Evolutionary conservation across 2,113 vertebrate genomes (phyloP), one percentile per base, ranked within the genome.

Genomic region (cattle (Bos taurus)): DNA sequence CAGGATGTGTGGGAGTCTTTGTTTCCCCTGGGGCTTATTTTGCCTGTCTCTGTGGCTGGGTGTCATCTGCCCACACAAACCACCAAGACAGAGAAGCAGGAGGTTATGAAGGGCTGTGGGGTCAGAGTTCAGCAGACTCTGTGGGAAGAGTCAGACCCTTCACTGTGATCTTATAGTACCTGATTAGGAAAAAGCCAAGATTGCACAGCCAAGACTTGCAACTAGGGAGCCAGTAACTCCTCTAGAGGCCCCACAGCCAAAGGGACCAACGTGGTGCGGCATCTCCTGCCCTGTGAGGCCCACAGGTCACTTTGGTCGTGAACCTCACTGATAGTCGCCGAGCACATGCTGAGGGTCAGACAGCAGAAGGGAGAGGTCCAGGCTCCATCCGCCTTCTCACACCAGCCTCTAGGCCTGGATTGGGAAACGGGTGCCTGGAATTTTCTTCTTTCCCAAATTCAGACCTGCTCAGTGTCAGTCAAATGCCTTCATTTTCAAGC

Each of bases 11-110:
- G 33, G 48, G 83, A 86, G 6, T 36, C 30, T 15, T 93, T 82
- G 11, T 33, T 94, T 94, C 82, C 88, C 50, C 59, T 91, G 85
- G 15, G 52, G 52, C 19, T 95, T 25, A 36, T 19, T 95, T 71
- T 46, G 50, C 36, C 56, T 88, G 64, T 74, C 87, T 50, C 60
- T n/a, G 56, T 0, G 5, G 78, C 56, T 15, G 78, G 43, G 74
- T 9, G 8, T 85, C 94, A 48, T 71, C 59, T 43, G 50, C 96
- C 92, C 97, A 97, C 94, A 94, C 8, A 87, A 96, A 97, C 96
- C 87, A 60, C 95, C 28, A 11, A 57, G 52, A 15, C 5, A 10
- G 30, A 77, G 26, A 74, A 89, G 30, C 59, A 43, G 14, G 84
- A 92, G 88, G 62, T 83, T n/a, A 33, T 5, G 2, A 25, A 50